phyloP scores from a whole-genome alignment of 2,888 invertebrate genomes.

The Phrixothrix hirtus region DNA sequence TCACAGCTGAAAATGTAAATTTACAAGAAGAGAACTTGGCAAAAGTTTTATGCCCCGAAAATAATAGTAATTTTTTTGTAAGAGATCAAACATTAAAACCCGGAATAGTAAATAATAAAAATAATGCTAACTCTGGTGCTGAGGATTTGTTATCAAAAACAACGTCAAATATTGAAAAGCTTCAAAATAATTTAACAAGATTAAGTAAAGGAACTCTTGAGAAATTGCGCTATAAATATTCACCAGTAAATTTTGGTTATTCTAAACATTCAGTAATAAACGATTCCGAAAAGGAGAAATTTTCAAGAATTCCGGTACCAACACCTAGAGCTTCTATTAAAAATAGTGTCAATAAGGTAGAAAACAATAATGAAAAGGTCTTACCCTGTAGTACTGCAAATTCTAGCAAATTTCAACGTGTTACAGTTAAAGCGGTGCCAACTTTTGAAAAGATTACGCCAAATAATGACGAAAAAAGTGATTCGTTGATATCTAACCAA shows the following conservation, averaged over 20 bases:
- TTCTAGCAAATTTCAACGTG: background rate
- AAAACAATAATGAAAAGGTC: no score
- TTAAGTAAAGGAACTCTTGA: conserved; percentile 36
- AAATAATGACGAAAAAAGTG: background rate
- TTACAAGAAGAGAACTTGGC: no score
- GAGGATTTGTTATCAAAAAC: conserved; percentile 16
- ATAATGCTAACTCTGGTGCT: no score
- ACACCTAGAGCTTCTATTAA: conserved; percentile 11
- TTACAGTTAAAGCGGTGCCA: conserved; percentile 8
- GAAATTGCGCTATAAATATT: conserved; percentile 41
- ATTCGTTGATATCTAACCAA: no score
- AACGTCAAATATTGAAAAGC: conserved; percentile 21
- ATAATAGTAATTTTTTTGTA: no score
- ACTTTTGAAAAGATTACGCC: no score
- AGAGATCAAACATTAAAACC: no score
- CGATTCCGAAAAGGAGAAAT: conserved; percentile 27
- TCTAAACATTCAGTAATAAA: conserved; percentile 33
- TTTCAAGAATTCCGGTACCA: conserved; percentile 18
- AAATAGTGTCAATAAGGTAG: no score
- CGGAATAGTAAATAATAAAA: no score
- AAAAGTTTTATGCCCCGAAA: no score
- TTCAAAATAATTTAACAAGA: conserved; percentile 35
- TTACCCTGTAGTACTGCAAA: background rate
- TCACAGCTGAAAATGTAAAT: background rate
- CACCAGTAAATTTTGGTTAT: conserved; percentile 45